Base-by-base conservation (phyloP, 2,113 vertebrate genomes). In the Gobius niger region DNA sequence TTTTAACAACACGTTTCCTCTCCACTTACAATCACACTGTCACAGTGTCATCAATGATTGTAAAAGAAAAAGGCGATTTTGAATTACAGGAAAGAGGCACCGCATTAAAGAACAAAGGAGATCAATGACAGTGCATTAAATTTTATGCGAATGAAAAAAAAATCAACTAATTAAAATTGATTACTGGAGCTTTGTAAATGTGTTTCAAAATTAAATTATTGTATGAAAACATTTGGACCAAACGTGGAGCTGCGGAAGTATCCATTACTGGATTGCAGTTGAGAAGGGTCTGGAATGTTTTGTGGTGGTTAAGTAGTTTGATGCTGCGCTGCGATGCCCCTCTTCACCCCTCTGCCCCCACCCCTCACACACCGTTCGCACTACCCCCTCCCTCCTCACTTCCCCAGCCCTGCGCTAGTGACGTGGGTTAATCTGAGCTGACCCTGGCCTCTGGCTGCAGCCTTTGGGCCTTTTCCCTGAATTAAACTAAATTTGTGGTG, bases 161-260 rank as follows among this genome's bases (percentile, higher is more conserved):
- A 90, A 89, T 93, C 92, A 94, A 92, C 91, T 94, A 93, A 94
- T 94, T 94, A 94, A 93, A 94, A 94, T 94, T 92, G 93, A 94
- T 94, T 92, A 93, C 91, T 91, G 87, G 87, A 90, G 91, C 92
- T 94, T 94, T 92, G 92, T 93, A 94, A 93, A 93, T 93, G 93
- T 94, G 93, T 94, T 94, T 92, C 90, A 90, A 92, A 93, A 94
- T 93, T 94, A 93, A 93, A 93, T 94, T 93, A 94, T 94, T 93
- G 90, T 92, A 93, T 93, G 90, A 93, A 93, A 94, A 94, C 91
- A 93, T 93, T 94, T 93, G 93, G 92, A 93, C 91, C 93, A 94
- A 92, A 93, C 78, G 89, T 88, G 90, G 90, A 91, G 89, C 92
- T 85, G 88, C 91, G 91, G 91, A 94, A 93, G 93, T 93, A 92